Evolutionary conservation across 1,140 invertebrate genomes (phyloP).

Genomic region (Cephus cinctus): DNA sequence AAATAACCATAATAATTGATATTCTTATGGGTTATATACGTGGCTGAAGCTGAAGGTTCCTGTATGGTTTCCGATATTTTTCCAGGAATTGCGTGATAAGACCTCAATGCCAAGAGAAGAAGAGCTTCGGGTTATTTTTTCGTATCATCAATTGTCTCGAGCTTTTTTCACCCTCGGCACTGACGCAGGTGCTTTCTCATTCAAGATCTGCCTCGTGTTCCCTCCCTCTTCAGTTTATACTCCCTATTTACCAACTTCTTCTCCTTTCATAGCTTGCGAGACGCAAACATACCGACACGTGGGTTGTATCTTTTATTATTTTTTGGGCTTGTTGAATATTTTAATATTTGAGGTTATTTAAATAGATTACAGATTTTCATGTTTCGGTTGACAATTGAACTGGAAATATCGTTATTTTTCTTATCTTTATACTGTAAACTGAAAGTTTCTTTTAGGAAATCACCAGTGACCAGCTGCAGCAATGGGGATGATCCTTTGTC

Average conservation of each 20-base stretch:
- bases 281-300: not conserved
- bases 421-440: not conserved
- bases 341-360: too few species aligned
- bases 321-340: constrained; percentile 2
- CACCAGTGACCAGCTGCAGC: constrained; percentile 12
- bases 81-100: too few species aligned
- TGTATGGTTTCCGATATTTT: too few species aligned
- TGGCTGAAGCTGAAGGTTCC: too few species aligned
- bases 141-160: constrained; percentile 30
- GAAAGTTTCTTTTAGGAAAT: not conserved
- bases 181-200: constrained; percentile 22
- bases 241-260: not conserved
- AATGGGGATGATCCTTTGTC: constrained; percentile 16
- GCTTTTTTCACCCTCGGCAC: constrained; percentile 14
- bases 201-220: constrained; percentile 17
- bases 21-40: too few species aligned
- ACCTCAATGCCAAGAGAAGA: constrained; percentile 16
- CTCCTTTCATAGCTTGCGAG: not conserved
- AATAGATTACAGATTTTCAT: too few species aligned
- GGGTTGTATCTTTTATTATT: constrained; percentile 10
- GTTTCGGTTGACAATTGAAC: too few species aligned
- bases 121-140: constrained; percentile 27
- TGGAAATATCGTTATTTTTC: not conserved
- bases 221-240: constrained; percentile 1
- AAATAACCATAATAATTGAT: too few species aligned